phyloP scores from a whole-genome alignment of 2,888 invertebrate species.

The Temnothorax unifasciatus region DNA sequence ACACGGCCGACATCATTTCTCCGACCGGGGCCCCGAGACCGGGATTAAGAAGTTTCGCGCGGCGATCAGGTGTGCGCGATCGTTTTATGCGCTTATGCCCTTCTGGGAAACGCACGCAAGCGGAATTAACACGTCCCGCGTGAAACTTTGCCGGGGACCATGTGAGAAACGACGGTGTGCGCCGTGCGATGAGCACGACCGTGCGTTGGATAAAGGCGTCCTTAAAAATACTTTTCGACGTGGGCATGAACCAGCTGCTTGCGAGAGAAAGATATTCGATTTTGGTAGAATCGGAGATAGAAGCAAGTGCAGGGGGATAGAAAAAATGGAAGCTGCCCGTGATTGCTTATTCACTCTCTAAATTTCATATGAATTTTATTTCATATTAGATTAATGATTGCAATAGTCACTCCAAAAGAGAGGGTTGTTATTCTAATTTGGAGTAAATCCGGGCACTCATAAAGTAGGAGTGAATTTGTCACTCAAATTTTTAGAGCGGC shows the following conservation, averaged over 20 bases:
- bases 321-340: conserved; percentile 1
- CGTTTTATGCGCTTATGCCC: conserved; percentile 44
- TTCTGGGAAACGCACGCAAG: conserved; percentile 48
- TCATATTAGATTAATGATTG: too few relatives aligned
- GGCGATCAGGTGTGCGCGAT: conserved; percentile 53
- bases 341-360: not conserved
- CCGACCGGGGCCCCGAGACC: conserved; percentile 4
- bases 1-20: conserved; percentile 48
- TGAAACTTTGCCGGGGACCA: conserved; percentile 1
- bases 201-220: not conserved
- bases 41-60: conserved; percentile 54
- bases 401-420: too few relatives aligned
- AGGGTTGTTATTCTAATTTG: too few relatives aligned
- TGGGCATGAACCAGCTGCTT: not conserved
- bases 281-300: not conserved
- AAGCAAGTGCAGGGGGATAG: not conserved
- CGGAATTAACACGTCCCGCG: conserved; percentile 51
- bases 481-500: too few relatives aligned
- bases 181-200: not conserved
- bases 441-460: too few relatives aligned
- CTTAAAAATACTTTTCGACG: not conserved
- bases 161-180: conserved; percentile 18
- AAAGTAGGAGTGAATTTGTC: too few relatives aligned
- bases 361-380: too few relatives aligned
- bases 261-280: not conserved